Base-by-base conservation (phyloP, 2,113 vertebrate genomes). In the Grantiella picta region DNA sequence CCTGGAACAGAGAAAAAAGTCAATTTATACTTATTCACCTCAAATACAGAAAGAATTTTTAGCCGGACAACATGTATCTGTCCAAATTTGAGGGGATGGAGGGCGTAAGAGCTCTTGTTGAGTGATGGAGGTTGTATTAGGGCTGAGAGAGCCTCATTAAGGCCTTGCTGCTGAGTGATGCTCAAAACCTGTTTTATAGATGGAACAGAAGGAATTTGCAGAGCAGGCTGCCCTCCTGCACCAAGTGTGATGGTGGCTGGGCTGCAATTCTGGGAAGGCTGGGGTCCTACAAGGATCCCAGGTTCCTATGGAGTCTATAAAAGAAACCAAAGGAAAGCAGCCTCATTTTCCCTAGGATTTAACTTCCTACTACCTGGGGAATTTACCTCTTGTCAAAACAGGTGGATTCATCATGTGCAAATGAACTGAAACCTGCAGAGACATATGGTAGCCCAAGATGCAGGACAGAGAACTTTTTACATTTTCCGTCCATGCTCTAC, bases 51-150 rank as follows among this genome's bases (percentile, higher is more conserved):
- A 40, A 40, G 20, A 35, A 22, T 5, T 44, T 57, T 59, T 76
- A 59, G 17, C 71, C 50, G 7, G 20, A 59, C 5, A 42, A 31
- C 10, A 5, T 15, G 3, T 53, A 21, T 65, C 40, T 77, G 27
- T 56, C 45, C 44, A n/a, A 11, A 35, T 15, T 4, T 73, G 31
- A 8, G 31, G 15, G 22, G 11, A 61, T 40, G 45, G 54, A 89
- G 50, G 31, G 5, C 0, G 0, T 35, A 45, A 76, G 54, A 0
- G 2, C 9, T 72, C 12, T 54, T 0, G 0, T 14, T 66, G 42
- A 77, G 29, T 0, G 2, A 35, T 17, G 12, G 63, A 60, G 17
- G 29, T 84, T 15, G 1, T 64, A 28, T 38, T 33, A 82, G 61
- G 33, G 36, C 36, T 85, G 38, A 80, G 22, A 82, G 29, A 22